phyloP scores from a whole-genome alignment of 1,140 invertebrate genomes.

The Galendromus occidentalis region DNA sequence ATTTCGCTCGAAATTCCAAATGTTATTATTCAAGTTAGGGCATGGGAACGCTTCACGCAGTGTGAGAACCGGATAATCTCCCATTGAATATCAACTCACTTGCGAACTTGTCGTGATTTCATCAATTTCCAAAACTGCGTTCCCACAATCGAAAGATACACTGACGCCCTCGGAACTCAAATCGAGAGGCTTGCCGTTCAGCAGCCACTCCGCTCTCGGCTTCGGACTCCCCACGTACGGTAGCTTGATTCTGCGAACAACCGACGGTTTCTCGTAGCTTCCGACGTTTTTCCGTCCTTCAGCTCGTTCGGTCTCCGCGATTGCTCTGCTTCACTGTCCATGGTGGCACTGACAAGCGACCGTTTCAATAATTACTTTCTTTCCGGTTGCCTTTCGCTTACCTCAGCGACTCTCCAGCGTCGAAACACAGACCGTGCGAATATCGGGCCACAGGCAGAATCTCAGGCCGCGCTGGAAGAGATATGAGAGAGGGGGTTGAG shows the following conservation, averaged over 20 bases:
- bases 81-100: neutral
- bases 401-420: slow-evolving; percentile 1
- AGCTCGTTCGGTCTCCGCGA: too few relatives aligned
- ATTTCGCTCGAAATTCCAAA: too few relatives aligned
- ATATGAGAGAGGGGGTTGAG: neutral
- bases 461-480: neutral
- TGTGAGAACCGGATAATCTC: too few relatives aligned
- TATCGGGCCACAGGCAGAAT: slow-evolving; percentile 9
- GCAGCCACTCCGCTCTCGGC: neutral
- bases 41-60: too few relatives aligned
- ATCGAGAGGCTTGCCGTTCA: neutral
- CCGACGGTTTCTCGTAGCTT: too few relatives aligned
- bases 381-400: neutral
- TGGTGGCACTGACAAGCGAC: too few relatives aligned
- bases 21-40: too few relatives aligned
- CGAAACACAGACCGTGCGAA: neutral
- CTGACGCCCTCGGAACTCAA: neutral
- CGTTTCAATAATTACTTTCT: too few relatives aligned
- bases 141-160: neutral
- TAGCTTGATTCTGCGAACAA: neutral
- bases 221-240: slow-evolving; percentile 4
- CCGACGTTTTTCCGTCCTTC: too few relatives aligned
- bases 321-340: too few relatives aligned
- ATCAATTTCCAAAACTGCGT: neutral
- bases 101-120: neutral